These are phyloP conservation scores for Campoplex capitator DNA, from an alignment of 2,888 invertebrate species.

Conservation along the genomic window DNA sequence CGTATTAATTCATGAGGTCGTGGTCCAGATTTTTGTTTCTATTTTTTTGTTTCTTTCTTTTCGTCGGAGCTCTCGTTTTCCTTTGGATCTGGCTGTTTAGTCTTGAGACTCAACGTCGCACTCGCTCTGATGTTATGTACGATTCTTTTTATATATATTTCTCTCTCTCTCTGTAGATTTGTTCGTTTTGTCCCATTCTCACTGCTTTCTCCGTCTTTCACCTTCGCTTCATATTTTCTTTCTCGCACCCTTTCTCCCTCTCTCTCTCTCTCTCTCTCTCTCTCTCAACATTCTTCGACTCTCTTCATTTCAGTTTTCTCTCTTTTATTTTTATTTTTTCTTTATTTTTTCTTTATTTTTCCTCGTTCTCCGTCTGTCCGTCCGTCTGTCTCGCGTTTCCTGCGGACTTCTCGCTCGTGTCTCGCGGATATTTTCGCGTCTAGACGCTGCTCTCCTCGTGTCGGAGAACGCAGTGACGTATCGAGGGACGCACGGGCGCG, in stretches of 20 bases:
- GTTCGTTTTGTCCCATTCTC: not conserved
- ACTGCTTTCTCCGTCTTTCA: no score
- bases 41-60: not conserved
- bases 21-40: slow-evolving; percentile 10
- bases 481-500: slow-evolving; percentile 32
- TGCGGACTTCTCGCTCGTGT: slow-evolving; percentile 42
- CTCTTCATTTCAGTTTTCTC: not conserved
- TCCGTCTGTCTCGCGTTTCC: slow-evolving; percentile 44
- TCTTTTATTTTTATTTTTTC: not conserved
- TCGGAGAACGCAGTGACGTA: slow-evolving; percentile 68
- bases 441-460: slow-evolving; percentile 64
- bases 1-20: not conserved
- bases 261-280: slow-evolving; percentile 3
- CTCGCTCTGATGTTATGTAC: slow-evolving; percentile 24
- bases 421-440: slow-evolving; percentile 69
- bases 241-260: not conserved
- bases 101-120: slow-evolving; percentile 33
- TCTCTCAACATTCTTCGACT: not conserved
- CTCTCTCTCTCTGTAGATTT: not conserved
- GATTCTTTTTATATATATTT: slow-evolving; percentile 12
- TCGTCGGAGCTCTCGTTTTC: slow-evolving; percentile 8
- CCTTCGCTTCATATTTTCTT: no score
- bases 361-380: slow-evolving; percentile 24
- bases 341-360: slow-evolving; percentile 5
- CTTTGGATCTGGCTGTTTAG: slow-evolving; percentile 28